phyloP scores from a whole-genome alignment of 2,797 vertebrate species.

The Onychomys torridus region DNA sequence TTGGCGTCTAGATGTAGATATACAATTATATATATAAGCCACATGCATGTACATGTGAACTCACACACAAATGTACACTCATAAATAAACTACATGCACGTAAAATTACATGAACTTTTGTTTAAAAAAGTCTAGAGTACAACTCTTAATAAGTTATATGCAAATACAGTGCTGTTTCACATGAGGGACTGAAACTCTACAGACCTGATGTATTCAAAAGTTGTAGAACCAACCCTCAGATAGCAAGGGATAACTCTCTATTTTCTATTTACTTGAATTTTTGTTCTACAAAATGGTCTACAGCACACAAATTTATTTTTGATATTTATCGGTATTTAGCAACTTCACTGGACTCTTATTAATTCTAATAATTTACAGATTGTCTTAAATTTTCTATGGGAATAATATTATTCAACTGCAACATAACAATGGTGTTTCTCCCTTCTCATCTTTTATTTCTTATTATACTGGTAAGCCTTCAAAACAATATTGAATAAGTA shows the following conservation, averaged over 20 bases:
- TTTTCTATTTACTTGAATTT: neutral
- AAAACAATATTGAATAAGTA: neutral
- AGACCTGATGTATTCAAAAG: neutral
- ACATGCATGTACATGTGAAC: neutral
- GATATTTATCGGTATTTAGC: neutral
- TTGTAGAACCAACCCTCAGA: neutral
- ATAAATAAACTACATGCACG: neutral
- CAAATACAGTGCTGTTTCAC: neutral
- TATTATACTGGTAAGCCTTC: neutral
- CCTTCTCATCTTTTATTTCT: neutral
- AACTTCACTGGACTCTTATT: neutral
- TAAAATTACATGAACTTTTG: neutral
- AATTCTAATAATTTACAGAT: slow-evolving; percentile 14
- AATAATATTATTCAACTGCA: neutral
- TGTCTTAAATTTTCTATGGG: neutral
- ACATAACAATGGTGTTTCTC: neutral
- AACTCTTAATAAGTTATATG: neutral
- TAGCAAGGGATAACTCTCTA: neutral
- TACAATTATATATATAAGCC: neutral
- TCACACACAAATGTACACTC: neutral
- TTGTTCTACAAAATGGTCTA: neutral
- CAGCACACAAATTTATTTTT: neutral
- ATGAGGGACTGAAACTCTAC: neutral
- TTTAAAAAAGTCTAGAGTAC: neutral
- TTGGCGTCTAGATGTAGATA: neutral